These are phyloP conservation scores for Nymphalis io DNA, from an alignment of 1,140 invertebrate genomes.

Conservation along the genomic window DNA sequence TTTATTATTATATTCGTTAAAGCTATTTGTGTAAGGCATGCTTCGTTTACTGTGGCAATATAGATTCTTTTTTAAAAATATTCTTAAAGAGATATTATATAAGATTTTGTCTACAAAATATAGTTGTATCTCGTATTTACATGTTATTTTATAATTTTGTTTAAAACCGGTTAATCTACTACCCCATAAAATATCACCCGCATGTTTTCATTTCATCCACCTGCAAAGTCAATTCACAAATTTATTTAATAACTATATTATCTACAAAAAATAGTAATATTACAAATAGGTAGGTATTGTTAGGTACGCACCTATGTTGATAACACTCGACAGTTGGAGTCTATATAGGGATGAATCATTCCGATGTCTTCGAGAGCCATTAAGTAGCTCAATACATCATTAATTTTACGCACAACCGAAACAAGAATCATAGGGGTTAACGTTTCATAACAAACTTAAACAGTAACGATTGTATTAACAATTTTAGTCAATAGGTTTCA, in stretches of 20 bases:
- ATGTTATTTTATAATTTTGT: too few relatives aligned
- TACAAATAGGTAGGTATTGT: constrained; percentile 1
- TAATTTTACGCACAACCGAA: background rate
- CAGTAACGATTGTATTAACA: background rate
- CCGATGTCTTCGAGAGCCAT: constrained; percentile 22
- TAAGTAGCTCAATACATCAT: constrained; percentile 20
- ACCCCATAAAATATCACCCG: too few relatives aligned
- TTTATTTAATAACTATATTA: too few relatives aligned
- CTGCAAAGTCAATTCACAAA: too few relatives aligned
- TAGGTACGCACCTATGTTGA: constrained; percentile 26
- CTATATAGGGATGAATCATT: constrained; percentile 34
- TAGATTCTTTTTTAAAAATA: too few relatives aligned
- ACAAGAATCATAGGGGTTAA: constrained; percentile 8
- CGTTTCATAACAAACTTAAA: constrained; percentile 12
- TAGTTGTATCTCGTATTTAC: too few relatives aligned
- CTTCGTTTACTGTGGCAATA: too few relatives aligned
- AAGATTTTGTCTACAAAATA: too few relatives aligned
- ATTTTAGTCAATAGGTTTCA: background rate
- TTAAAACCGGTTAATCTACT: too few relatives aligned
- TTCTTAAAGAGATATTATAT: too few relatives aligned
- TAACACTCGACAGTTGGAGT: constrained; percentile 5
- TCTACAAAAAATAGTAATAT: background rate
- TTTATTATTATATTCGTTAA: background rate
- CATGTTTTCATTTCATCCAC: too few relatives aligned
- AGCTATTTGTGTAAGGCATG: too few relatives aligned